Evolutionary conservation across 1,140 invertebrate species (phyloP).

Genomic region (Mycetomoellerius zeteki): DNA sequence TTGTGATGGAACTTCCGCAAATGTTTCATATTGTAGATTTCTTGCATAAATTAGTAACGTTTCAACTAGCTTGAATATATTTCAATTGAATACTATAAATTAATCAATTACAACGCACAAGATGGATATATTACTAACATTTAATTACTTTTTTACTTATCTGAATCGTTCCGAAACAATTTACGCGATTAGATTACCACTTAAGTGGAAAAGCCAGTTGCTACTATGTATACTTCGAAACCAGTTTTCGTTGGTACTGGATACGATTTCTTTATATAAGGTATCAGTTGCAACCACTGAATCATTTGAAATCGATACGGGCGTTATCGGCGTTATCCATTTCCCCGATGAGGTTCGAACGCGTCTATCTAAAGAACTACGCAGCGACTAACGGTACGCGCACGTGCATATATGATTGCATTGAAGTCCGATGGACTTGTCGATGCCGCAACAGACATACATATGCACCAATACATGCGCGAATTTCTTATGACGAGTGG

Average conservation of each 20-base stretch:
- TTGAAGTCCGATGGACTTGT: constrained; percentile 54
- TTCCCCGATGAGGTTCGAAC: constrained; percentile 14
- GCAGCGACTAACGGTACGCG: constrained; percentile 73
- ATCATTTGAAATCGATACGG: constrained; percentile 49
- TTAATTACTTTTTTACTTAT: not conserved
- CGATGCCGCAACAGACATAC: constrained; percentile 49
- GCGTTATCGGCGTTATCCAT: constrained; percentile 42
- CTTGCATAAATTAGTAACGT: not conserved
- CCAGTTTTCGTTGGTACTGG: constrained; percentile 13
- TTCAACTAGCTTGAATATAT: not conserved
- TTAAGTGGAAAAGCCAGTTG: constrained; percentile 41
- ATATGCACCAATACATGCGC: constrained; percentile 23
- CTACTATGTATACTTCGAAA: not conserved
- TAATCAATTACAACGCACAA: not conserved
- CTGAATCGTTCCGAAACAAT: not conserved
- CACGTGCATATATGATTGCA: constrained; percentile 73
- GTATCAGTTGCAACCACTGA: constrained; percentile 25
- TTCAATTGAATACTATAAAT: not conserved
- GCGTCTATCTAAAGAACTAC: constrained; percentile 41
- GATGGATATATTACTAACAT: not conserved
- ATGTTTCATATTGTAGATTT: not conserved
- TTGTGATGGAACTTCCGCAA: not conserved
- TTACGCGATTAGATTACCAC: constrained; percentile 42
- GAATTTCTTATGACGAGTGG: constrained; percentile 65
- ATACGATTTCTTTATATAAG: constrained; percentile 4